phyloP scores from a whole-genome alignment of 2,888 invertebrate species.

The Cryptophagus acutangulus region DNA sequence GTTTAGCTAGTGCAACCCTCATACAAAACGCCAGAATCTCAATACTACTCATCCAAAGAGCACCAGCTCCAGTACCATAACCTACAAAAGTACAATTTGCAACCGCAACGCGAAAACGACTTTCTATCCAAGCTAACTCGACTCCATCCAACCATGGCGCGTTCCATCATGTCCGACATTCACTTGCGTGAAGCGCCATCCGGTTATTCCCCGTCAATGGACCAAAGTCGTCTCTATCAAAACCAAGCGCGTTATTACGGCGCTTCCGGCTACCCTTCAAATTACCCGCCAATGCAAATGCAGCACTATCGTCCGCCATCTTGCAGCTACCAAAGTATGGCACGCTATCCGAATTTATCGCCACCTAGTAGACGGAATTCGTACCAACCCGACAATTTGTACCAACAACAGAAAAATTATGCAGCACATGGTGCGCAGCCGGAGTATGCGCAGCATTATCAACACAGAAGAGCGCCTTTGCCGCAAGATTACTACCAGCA shows the following conservation, averaged over 20 bases:
- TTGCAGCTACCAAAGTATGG: conserved; percentile 26
- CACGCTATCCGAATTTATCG: conserved; percentile 25
- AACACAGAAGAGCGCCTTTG: conserved; percentile 30
- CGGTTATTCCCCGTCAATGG: conserved; percentile 29
- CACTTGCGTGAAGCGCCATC: conserved; percentile 37
- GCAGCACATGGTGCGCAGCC: conserved; percentile 28
- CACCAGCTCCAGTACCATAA: conserved; percentile 22
- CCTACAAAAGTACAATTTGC: conserved; percentile 31
- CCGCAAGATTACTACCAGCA: conserved; percentile 32
- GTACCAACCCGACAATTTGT: neutral
- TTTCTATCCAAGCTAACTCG: conserved; percentile 39
- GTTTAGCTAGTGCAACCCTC: conserved; percentile 19
- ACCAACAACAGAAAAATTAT: too few relatives aligned
- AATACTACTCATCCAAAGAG: conserved; percentile 32
- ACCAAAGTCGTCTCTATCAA: conserved; percentile 36
- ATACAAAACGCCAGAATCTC: conserved; percentile 37
- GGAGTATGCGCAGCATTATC: conserved; percentile 40
- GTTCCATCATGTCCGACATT: conserved; percentile 42
- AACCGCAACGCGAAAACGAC: conserved; percentile 31
- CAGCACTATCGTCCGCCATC: conserved; percentile 11
- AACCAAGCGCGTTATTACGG: neutral
- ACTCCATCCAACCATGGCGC: conserved; percentile 41
- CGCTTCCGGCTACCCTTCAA: conserved; percentile 17
- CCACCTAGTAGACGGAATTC: too few relatives aligned
- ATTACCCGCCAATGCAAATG: conserved; percentile 20